Base-by-base conservation (phyloP, 2,888 invertebrate genomes). In the Dryadula phaetusa region DNA sequence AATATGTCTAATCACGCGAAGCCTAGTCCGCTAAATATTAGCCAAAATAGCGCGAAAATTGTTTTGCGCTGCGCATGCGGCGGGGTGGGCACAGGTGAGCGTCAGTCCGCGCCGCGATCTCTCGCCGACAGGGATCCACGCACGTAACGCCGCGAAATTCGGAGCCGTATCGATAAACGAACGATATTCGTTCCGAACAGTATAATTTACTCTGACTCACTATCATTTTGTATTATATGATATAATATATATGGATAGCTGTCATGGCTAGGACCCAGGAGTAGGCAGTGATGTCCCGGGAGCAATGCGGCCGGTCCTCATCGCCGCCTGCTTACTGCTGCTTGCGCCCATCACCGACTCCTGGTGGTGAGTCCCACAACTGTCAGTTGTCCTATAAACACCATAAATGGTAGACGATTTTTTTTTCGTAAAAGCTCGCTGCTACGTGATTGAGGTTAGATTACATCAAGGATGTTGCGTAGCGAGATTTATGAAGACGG, bases 331-430 rank as follows among this genome's bases (percentile, higher is more conserved):
- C 93, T 94, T 97, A 88, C 95, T 96, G 94, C 95, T 97, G 92
- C 95, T 97, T 94, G 96, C 96, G 94, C 97, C 97, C 93, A 96
- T 96, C 94, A 96, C 96, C 89, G 96, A 96, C 90, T 95, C 96
- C 87, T 96, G 96, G 95, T 97, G 97, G 97, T 97, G 93, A 96
- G 97, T 96, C 84, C 68, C 14, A 64, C 54, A 34, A 69, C 52
- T 72, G 53, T 58, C 40, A 64, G 69, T 46, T 37, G 25, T 20
- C 28, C 47, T 42, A 46, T 49, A 28, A 20, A 46, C 12, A 64
- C 47, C 40, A n/a, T 64, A 40, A 40, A 46, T 54, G 54, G 46
- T 60, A 42, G 22, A 28, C 7, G 42, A 47, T 34, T 25, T 46
- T 64, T 53, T 54, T 44, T 64, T 58, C 12, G 47, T n/a, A 64